phyloP scores from a whole-genome alignment of 1,140 invertebrate species.

The Drosophila hydei region DNA sequence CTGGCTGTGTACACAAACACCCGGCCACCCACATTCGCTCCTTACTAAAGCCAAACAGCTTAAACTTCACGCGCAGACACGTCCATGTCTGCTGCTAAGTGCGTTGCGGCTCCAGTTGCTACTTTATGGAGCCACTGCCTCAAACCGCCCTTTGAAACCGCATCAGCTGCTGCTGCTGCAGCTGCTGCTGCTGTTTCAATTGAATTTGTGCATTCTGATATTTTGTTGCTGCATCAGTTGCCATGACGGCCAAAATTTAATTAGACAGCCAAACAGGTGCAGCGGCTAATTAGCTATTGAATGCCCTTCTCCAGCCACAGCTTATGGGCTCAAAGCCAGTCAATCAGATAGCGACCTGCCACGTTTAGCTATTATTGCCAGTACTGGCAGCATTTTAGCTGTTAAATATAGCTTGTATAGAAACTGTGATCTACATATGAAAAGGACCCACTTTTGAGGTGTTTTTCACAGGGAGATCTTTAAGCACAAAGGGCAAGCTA shows the following conservation, averaged over 20 bases:
- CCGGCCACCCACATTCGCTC: constrained; percentile 4
- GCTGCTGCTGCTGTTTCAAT: constrained; percentile 70
- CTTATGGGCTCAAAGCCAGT: constrained; percentile 36
- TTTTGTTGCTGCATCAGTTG: constrained; percentile 41
- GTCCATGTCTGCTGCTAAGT: constrained; percentile 63
- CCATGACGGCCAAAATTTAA: constrained; percentile 45
- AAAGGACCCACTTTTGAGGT: no score
- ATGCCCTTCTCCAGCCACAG: constrained; percentile 14
- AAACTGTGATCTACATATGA: no score
- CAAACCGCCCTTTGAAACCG: not conserved
- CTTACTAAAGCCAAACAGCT: constrained; percentile 56
- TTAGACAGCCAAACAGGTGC: constrained; percentile 62
- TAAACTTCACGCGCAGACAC: constrained; percentile 72
- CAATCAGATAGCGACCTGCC: constrained; percentile 5
- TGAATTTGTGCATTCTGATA: constrained; percentile 70
- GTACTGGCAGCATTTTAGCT: not conserved
- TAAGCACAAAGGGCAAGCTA: no score
- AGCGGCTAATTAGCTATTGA: constrained; percentile 63
- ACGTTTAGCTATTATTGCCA: not conserved
- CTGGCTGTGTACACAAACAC: constrained; percentile 28
- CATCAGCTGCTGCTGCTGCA: constrained; percentile 13
- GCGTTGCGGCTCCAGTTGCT: constrained; percentile 30
- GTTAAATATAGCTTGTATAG: not conserved
- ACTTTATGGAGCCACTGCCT: constrained; percentile 13
- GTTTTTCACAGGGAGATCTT: no score